Evolutionary conservation across 64 coral and sea anemone species (phyloP), one percentile per base, ranked within the genome.

Genomic region (Stichodactyla helianthus): DNA sequence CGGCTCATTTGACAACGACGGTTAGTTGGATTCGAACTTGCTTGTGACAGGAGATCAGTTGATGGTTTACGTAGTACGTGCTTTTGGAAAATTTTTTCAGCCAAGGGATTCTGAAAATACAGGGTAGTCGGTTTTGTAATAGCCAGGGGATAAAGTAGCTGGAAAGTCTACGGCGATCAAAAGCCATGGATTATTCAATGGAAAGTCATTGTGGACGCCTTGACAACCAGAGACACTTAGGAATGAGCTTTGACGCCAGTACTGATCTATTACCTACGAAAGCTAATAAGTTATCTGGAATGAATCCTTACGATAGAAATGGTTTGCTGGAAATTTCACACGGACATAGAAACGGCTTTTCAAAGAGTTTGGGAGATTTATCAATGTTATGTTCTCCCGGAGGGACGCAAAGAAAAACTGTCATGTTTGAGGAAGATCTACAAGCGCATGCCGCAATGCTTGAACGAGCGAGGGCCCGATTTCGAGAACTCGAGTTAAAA

Each of bases 351-450:
- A 96, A 90, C 86, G 85, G 80, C 71, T 96, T 96, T 88, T 96
- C 94, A 60, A 93, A 87, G 83, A 96, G 94, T 65, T 87, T 96
- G 87, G 88, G 91, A 8, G 91, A 96, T 87, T 61, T 96, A 25
- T 63, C 82, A 20, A 59, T 59, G 56, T 62, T 92, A 4, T 51
- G 55, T 54, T 87, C 84, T 17, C 76, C 68, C 44, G 74, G 54
- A 56, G 52, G 59, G 11, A 28, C 58, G 79, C 86, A 62, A 13
- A 87, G 88, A 61, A 87, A 89, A 50, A 96, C 82, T 79, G 88
- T 93, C 6, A 93, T 93, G 89, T 93, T 93, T 79, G 94, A 96
- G 82, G 91, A 93, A 77, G 88, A 92, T 82, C 86, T 96, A n/a
- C 81, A 57, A 59, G 88, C 88, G 11, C 94, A 96, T 18, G 87